Evolutionary conservation across 2,113 vertebrate species (phyloP).

Genomic region (Oncorhynchus kisutch): DNA sequence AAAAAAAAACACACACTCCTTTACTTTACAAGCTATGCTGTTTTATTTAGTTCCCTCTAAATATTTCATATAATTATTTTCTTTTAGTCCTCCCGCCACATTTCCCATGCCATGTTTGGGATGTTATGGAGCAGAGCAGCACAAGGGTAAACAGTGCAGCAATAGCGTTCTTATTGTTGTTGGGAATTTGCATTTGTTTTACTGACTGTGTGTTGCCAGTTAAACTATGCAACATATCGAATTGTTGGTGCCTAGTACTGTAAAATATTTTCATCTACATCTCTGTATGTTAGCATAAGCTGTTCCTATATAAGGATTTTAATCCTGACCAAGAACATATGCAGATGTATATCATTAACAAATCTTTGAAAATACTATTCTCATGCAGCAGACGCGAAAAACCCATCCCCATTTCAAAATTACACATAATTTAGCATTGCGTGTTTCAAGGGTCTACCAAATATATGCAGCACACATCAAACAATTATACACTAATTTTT

Average conservation of each 20-base stretch:
- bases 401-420: not conserved
- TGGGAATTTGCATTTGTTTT: too few relatives aligned
- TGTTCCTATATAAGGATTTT: too few relatives aligned
- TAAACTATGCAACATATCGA: too few relatives aligned
- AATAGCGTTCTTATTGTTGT: too few relatives aligned
- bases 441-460: too few relatives aligned
- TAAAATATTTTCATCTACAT: too few relatives aligned
- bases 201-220: too few relatives aligned
- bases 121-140: too few relatives aligned
- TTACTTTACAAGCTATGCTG: slow-evolving; percentile 34
- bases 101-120: not conserved
- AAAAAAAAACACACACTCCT: slow-evolving; percentile 3
- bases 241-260: too few relatives aligned
- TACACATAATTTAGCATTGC: too few relatives aligned
- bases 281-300: too few relatives aligned
- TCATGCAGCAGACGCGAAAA: not conserved
- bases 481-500: not conserved
- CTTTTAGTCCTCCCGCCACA: not conserved
- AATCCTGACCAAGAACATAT: not conserved
- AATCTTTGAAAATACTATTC: not conserved
- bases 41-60: slow-evolving; percentile 23
- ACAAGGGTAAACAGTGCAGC: too few relatives aligned
- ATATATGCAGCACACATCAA: not conserved
- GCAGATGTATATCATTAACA: not conserved
- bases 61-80: slow-evolving; percentile 33